phyloP scores from a whole-genome alignment of 1,140 invertebrate genomes.

The Bradysia coprophila region DNA sequence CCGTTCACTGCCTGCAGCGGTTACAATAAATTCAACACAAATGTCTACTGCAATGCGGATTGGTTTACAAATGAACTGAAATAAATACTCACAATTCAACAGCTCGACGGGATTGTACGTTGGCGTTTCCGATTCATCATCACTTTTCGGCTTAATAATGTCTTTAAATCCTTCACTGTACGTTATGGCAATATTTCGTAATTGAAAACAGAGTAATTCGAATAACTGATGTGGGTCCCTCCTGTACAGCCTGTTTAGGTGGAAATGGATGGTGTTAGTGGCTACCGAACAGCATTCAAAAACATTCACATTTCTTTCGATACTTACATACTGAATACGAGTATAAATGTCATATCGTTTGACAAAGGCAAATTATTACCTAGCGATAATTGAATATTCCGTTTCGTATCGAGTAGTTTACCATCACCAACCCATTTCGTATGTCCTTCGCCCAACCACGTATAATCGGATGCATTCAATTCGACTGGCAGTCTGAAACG shows the following conservation, averaged over 20 bases:
- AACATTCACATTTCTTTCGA: too few relatives aligned
- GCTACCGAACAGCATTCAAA: too few relatives aligned
- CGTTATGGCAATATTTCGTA: constrained; percentile 21
- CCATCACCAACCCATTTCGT: constrained; percentile 2
- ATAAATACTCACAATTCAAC: constrained; percentile 1
- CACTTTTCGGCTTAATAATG: constrained; percentile 16
- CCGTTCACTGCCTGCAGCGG: too few relatives aligned
- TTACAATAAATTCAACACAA: constrained; percentile 19
- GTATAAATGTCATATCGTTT: constrained; percentile 5
- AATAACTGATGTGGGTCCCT: constrained; percentile 21
- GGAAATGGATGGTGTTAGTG: too few relatives aligned
- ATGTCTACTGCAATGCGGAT: constrained; percentile 6
- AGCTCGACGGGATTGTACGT: constrained; percentile 2
- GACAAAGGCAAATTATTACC: constrained; percentile 15
- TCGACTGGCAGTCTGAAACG: not conserved
- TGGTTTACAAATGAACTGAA: not conserved
- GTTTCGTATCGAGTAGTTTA: constrained; percentile 19
- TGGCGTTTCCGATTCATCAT: constrained; percentile 14
- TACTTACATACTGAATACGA: constrained; percentile 2
- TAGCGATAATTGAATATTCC: constrained; percentile 22
- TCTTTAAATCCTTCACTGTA: constrained; percentile 22
- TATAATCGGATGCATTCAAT: not conserved
- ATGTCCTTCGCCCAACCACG: not conserved
- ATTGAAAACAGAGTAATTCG: constrained; percentile 22
- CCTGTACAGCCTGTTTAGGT: constrained; percentile 13